Percentiles rank a stretch among this genome's conserved stretches.
phyloP scores from a whole-genome alignment of 2,888 invertebrate species.

The Drosophila colorata region DNA sequence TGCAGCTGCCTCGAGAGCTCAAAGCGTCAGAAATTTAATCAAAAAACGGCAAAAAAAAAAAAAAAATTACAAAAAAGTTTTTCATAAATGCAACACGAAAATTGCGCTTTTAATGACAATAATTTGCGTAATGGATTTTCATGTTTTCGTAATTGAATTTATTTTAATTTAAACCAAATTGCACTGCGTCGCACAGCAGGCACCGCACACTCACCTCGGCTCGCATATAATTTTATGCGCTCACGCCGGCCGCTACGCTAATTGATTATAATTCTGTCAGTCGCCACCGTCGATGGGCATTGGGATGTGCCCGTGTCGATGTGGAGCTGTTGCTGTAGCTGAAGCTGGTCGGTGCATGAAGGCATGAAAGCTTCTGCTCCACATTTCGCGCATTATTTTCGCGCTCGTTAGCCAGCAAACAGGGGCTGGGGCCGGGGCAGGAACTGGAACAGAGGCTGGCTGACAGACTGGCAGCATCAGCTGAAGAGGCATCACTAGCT shows the following conservation, averaged over 20 bases:
- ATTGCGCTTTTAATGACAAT: slow-evolving; percentile 83
- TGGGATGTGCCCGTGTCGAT: slow-evolving; percentile 3
- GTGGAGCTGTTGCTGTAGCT: slow-evolving; percentile 9
- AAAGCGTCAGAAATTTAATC: slow-evolving; percentile 74
- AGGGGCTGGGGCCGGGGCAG: background rate
- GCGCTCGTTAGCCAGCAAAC: slow-evolving; percentile 66
- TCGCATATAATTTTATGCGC: slow-evolving; percentile 78
- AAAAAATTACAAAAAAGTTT: slow-evolving; percentile 13
- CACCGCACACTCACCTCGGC: slow-evolving; percentile 33
- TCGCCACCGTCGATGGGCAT: slow-evolving; percentile 62
- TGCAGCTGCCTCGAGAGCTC: slow-evolving; percentile 15
- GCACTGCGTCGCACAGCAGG: slow-evolving; percentile 40
- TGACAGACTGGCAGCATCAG: slow-evolving; percentile 33
- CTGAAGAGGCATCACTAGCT: slow-evolving; percentile 49
- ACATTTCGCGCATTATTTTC: slow-evolving; percentile 77
- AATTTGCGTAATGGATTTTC: slow-evolving; percentile 85
- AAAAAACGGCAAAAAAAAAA: slow-evolving; percentile 40
- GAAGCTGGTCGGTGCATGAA: too few relatives aligned
- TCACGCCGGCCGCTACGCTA: slow-evolving; percentile 74
- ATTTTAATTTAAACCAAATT: slow-evolving; percentile 85
- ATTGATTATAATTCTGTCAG: slow-evolving; percentile 81
- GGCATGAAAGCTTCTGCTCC: slow-evolving; percentile 56
- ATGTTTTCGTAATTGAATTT: slow-evolving; percentile 86
- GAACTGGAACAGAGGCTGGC: background rate
- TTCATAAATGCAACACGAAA: slow-evolving; percentile 72